Percentiles rank a stretch among this genome's conserved stretches.
phyloP scores from a whole-genome alignment of 2,113 vertebrate species.

The Ophthalmolycus amberensis region DNA sequence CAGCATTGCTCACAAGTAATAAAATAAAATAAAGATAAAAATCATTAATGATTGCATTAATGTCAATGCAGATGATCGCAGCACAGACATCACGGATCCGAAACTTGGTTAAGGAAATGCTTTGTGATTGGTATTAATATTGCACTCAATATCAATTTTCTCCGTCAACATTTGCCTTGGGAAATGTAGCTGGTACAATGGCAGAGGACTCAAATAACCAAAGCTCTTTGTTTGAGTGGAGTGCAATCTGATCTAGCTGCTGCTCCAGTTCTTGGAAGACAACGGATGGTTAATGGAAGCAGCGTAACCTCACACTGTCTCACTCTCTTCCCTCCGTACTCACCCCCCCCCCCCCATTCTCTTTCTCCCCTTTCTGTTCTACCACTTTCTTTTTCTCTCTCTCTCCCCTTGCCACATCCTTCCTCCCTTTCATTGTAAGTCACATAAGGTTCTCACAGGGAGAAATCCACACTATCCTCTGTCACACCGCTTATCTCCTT shows the following conservation, averaged over 20 bases:
- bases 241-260: constrained; percentile 73
- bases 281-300: constrained; percentile 70
- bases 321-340: constrained; percentile 18
- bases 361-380: constrained; percentile 9
- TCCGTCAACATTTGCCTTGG: constrained; percentile 75
- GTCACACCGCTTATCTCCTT: constrained; percentile 41
- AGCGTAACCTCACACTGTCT: constrained; percentile 70
- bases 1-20: too few species aligned
- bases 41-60: too few species aligned
- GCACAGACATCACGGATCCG: constrained; percentile 9
- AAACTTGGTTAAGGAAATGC: constrained; percentile 49
- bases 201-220: constrained; percentile 69
- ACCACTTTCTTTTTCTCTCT: not conserved
- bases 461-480: constrained; percentile 40
- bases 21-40: too few species aligned
- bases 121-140: constrained; percentile 66
- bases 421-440: constrained; percentile 33
- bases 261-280: constrained; percentile 74
- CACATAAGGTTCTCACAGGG: constrained; percentile 46
- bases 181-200: constrained; percentile 71
- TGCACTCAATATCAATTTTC: constrained; percentile 74
- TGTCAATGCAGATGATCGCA: not conserved
- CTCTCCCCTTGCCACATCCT: not conserved
- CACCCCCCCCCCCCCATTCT: constrained; percentile 1
- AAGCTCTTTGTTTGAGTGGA: constrained; percentile 75